These are phyloP conservation scores for Xestia sexstrigata DNA, from an alignment of 2,888 invertebrate genomes.

Conservation along the genomic window DNA sequence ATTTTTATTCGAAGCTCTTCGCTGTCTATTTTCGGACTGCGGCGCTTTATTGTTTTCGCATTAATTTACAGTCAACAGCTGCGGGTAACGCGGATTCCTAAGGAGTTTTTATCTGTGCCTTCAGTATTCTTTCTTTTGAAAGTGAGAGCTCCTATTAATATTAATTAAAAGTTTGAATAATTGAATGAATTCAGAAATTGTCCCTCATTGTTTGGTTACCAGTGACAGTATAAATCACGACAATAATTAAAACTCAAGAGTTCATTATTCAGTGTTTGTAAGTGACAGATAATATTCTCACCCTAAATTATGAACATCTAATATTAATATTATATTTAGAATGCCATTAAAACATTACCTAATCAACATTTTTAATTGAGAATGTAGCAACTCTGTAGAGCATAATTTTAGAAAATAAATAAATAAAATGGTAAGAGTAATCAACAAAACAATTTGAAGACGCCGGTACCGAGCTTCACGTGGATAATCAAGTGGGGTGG, in stretches of 20 bases:
- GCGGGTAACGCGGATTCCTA: slow-evolving; percentile 88
- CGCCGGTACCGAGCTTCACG: too few relatives aligned
- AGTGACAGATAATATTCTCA: slow-evolving; percentile 78
- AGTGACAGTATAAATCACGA: slow-evolving; percentile 82
- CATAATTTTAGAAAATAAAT: slow-evolving; percentile 26
- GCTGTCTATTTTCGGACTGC: slow-evolving; percentile 84
- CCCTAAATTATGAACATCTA: slow-evolving; percentile 46
- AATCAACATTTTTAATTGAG: neutral
- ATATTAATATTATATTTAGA: slow-evolving; percentile 17
- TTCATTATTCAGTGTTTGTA: slow-evolving; percentile 84
- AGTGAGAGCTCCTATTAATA: slow-evolving; percentile 90
- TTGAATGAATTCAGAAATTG: slow-evolving; percentile 89
- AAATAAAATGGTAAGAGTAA: slow-evolving; percentile 37
- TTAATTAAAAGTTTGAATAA: slow-evolving; percentile 91
- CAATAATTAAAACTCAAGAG: slow-evolving; percentile 87
- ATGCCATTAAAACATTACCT: slow-evolving; percentile 10
- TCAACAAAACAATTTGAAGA: slow-evolving; percentile 62
- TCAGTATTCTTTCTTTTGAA: slow-evolving; percentile 89
- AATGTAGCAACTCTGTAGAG: slow-evolving; percentile 12
- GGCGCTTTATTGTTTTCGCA: slow-evolving; percentile 89
- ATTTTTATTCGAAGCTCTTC: slow-evolving; percentile 83
- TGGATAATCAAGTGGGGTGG: too few relatives aligned
- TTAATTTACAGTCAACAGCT: slow-evolving; percentile 90
- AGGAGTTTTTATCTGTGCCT: slow-evolving; percentile 88
- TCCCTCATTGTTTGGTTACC: slow-evolving; percentile 85